Evolutionary conservation across 2,888 invertebrate genomes (phyloP), one percentile per base, ranked within the genome.

Genomic region (Caenorhabditis japonica): DNA sequence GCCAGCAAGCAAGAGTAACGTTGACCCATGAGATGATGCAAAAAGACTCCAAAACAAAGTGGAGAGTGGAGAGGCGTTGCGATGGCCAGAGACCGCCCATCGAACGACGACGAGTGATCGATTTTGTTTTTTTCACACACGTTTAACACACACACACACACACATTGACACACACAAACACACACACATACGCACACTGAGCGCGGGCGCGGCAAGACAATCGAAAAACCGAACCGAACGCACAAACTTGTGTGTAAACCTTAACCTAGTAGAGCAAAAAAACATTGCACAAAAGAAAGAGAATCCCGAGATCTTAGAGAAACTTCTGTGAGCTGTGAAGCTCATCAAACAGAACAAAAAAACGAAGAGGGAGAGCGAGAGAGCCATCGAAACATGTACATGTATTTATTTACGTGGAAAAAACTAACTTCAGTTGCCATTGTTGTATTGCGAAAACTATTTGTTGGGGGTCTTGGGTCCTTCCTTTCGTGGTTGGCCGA

Each of bases 101-200:
- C 47, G 41, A 34, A 55, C 47, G 36, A 34, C 56, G 43, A 13
- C 66, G 33, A 66, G 51, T 56, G 33, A 66, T 66, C 66, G 51
- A 66, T 66, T 51, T 34, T 58, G 66, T 66, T 66, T 66, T 66
- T 66, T 66, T 46, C 39, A 62, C 58, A 47, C n/a, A n/a, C n/a
- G n/a, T n/a, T 36, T 25, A 27, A 58, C 38, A 58, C 46, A 21
- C 46, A 39, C 59, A 49, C 27, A n/a, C n/a, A n/a, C n/a, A n/a
- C n/a, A n/a, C n/a, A n/a, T n/a, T n/a, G n/a, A n/a, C n/a, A 51
- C 43, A 19, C 43, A 21, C 43, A 8, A 12, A 19, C 43, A 23
- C 41, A 41, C 43, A 43, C 39, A 33, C 13, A 43, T 23, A 41
- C 41, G 36, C 66, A 56, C 46, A 25, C 17, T 25, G 27, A 13